Base-by-base conservation (phyloP, 2,888 invertebrate species). In the Protodeltote pygarga region DNA sequence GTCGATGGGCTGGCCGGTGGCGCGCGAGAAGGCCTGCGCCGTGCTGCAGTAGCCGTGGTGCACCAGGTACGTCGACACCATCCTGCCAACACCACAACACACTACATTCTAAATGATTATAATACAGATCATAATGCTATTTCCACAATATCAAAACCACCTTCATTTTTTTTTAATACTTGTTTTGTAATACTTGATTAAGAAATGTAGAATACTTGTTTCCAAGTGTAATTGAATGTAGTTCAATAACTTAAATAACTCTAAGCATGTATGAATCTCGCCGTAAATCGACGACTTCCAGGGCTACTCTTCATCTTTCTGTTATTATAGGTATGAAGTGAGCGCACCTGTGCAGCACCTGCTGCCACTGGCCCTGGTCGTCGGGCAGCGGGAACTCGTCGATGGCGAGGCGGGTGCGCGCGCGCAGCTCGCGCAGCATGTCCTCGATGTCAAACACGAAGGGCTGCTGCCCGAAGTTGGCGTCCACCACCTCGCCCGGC, bases 371-470 rank as follows among this genome's bases (percentile, higher is more conserved):
- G 29, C 97, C 97, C 88, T 96, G 97, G 68, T 95, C 95, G 77
- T 96, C 96, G 54, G 96, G 95, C 75, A 97, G 95, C 44, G 97
- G 96, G 89, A 96, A 97, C 89, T 96, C 95, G 83, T 96, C 95
- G 75, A 98, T 97, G 73, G 96, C 95, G 75, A 94, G 91, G 65
- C 96, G 94, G 15, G 97, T 97, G 81, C 96, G 95, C 65, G 95
- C 94, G 76, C 96, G 94, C 87, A 98, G 93, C 90, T 98, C 98
- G 76, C 96, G 95, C 93, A 99, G 95, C 96, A 99, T 98, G 82
- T 98, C 98, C 86, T 98, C 97, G 73, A 99, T 98, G 92, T 99
- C 98, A 92, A 98, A 99, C 79, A 98, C 95, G 92, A 99, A 99
- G 10, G 98, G 98, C 75, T 95, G 95, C 87, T 98, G 98, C 0